Conservation (phyloP, 2,888 invertebrate species). For the Pollenia angustigena region DNA sequence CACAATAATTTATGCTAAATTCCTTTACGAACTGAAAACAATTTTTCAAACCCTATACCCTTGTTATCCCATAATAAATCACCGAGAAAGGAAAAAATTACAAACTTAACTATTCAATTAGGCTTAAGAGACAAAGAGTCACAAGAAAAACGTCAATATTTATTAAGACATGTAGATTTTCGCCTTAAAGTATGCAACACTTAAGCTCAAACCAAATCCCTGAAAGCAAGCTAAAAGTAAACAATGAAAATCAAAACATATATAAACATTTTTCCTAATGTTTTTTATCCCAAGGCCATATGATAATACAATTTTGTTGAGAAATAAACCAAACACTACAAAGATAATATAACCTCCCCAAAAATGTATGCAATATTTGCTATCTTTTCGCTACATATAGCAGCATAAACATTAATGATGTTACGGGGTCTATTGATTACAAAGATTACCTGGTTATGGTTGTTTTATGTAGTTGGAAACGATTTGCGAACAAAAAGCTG, state of each 20-base stretch:
- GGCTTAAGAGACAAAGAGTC: neutral
- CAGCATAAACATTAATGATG: slow-evolving; percentile 8
- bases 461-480: slow-evolving; percentile 49
- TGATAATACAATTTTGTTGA: slow-evolving; percentile 23
- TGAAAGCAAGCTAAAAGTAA: slow-evolving; percentile 15
- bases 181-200: slow-evolving; percentile 45
- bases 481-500: neutral
- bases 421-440: slow-evolving; percentile 54
- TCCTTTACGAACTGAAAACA: neutral
- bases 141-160: slow-evolving; percentile 6
- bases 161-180: neutral
- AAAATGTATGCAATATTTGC: slow-evolving; percentile 47
- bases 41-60: neutral
- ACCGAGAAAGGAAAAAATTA: slow-evolving; percentile 39
- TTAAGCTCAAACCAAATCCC: slow-evolving; percentile 8
- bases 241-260: slow-evolving; percentile 35
- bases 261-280: slow-evolving; percentile 9
- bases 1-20: no score
- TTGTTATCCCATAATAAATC: neutral
- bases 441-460: slow-evolving; percentile 52
- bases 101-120: slow-evolving; percentile 52
- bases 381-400: neutral
- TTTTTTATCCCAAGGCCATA: slow-evolving; percentile 32
- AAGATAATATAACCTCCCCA: slow-evolving; percentile 42
- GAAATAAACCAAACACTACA: slow-evolving; percentile 24